Conservation (phyloP, 2,888 invertebrate genomes). For the Erebia aethiops region DNA sequence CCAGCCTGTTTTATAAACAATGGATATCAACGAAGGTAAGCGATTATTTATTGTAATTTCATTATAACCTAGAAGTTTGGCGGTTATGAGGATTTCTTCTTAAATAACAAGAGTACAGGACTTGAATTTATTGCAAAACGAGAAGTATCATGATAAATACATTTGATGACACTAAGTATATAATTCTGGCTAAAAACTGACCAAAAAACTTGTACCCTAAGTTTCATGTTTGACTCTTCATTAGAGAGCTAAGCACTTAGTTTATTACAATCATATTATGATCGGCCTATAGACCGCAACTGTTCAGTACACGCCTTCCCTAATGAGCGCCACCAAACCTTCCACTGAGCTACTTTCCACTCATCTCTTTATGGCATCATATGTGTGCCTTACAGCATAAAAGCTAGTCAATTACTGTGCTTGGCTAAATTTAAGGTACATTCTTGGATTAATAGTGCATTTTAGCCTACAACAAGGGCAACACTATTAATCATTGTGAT, state of each 20-base stretch:
- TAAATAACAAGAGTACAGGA: background rate
- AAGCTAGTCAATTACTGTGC: too few relatives aligned
- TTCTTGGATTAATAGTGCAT: too few relatives aligned
- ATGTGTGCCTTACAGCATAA: too few relatives aligned
- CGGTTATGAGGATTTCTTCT: constrained; percentile 38
- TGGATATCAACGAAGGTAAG: constrained; percentile 75
- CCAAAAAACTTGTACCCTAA: background rate
- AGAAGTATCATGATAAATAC: background rate
- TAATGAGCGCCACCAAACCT: too few relatives aligned
- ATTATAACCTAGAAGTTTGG: constrained; percentile 49
- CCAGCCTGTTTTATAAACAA: constrained; percentile 40
- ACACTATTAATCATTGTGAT: too few relatives aligned
- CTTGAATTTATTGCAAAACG: background rate
- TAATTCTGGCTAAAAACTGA: background rate
- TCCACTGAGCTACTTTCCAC: too few relatives aligned
- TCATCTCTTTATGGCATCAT: too few relatives aligned
- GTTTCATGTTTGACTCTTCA: background rate
- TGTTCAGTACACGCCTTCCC: too few relatives aligned
- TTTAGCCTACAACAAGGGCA: too few relatives aligned
- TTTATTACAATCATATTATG: too few relatives aligned
- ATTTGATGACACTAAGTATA: background rate
- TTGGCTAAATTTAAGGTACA: too few relatives aligned
- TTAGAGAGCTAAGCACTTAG: background rate
- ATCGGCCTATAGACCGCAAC: too few relatives aligned
- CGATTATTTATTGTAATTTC: constrained; percentile 31